phyloP scores from a whole-genome alignment of 2,797 vertebrate species.

The Knipowitschia caucasica region DNA sequence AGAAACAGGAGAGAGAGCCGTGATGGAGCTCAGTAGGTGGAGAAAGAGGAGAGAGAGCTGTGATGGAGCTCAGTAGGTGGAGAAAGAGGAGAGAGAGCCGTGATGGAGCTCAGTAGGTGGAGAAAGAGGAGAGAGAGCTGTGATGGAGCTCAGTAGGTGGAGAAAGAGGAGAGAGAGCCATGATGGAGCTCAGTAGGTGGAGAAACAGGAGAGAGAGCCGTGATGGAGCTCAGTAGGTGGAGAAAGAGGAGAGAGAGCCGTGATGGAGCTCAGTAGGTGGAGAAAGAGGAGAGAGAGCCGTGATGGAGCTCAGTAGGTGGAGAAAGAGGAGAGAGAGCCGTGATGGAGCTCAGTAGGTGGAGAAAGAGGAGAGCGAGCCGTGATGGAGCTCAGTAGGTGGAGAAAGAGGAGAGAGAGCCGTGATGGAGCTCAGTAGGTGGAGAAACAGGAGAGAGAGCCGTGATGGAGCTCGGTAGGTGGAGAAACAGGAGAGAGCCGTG shows the following conservation, averaged over 20 bases:
- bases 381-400: slow-evolving; percentile 44
- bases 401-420: slow-evolving; percentile 48
- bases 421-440: slow-evolving; percentile 44
- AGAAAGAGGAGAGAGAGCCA: slow-evolving; percentile 48
- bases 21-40: slow-evolving; percentile 44
- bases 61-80: slow-evolving; percentile 44
- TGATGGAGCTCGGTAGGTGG: slow-evolving; percentile 44
- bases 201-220: slow-evolving; percentile 48
- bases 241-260: slow-evolving; percentile 48
- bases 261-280: slow-evolving; percentile 44
- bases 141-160: slow-evolving; percentile 44
- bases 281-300: slow-evolving; percentile 48
- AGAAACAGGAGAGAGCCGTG: slow-evolving; percentile 47
- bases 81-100: slow-evolving; percentile 48
- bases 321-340: slow-evolving; percentile 48
- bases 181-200: slow-evolving; percentile 44
- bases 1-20: slow-evolving; percentile 48
- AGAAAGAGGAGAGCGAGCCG: slow-evolving; percentile 47
- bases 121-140: slow-evolving; percentile 47
- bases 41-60: slow-evolving; percentile 47
- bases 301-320: slow-evolving; percentile 44
- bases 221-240: slow-evolving; percentile 44
- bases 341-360: slow-evolving; percentile 44
- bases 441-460: slow-evolving; percentile 48
- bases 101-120: slow-evolving; percentile 44